Conservation (phyloP, 1,140 invertebrate genomes). For the Triops cancriformis region DNA sequence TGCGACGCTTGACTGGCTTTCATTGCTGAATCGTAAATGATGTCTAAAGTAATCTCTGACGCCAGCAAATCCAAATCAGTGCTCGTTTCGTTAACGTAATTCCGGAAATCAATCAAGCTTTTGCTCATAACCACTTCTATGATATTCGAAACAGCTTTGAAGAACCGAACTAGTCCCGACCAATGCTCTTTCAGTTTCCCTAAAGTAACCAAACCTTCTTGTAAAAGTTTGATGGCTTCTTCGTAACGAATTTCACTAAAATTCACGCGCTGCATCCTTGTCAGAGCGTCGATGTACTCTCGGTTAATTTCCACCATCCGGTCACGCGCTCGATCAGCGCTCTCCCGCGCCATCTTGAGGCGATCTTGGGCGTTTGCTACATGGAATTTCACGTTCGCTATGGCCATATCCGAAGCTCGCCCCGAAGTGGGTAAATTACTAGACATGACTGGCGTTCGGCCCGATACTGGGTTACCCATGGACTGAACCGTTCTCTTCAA, state of each 20-base stretch:
- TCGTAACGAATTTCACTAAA: background rate
- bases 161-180: background rate
- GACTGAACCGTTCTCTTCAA: background rate
- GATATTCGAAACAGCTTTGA: constrained; percentile 16
- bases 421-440: background rate
- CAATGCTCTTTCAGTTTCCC: background rate
- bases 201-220: constrained; percentile 4
- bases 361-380: background rate
- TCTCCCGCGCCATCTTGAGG: background rate
- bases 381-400: background rate
- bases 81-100: constrained; percentile 20
- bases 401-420: background rate
- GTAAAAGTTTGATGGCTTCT: background rate
- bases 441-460: background rate
- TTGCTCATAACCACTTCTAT: background rate
- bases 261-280: background rate
- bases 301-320: constrained; percentile 7
- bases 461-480: background rate
- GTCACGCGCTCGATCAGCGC: background rate
- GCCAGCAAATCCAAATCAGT: background rate
- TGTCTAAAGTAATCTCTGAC: constrained; percentile 13
- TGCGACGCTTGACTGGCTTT: constrained; percentile 24
- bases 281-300: background rate
- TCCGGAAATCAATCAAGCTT: constrained; percentile 18
- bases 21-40: constrained; percentile 19